Percentiles rank a stretch among this genome's conserved stretches.
phyloP scores from a whole-genome alignment of 2,888 invertebrate species.

The Andrena camellia region DNA sequence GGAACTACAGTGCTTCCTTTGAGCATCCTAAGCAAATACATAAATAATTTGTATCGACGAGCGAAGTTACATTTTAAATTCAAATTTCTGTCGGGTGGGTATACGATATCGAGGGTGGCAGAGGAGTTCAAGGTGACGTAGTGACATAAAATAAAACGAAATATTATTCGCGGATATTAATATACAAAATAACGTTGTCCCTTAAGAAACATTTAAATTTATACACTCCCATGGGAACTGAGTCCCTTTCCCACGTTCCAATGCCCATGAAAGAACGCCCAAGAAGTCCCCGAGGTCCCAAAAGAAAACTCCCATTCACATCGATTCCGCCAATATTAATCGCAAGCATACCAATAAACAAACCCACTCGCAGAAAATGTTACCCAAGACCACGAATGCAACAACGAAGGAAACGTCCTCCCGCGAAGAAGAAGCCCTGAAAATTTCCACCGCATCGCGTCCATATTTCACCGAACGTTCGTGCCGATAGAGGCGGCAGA shows the following conservation, averaged over 20 bases:
- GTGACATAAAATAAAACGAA: not conserved
- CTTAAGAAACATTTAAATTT: too few relatives aligned
- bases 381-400: too few relatives aligned
- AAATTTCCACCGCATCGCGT: not conserved
- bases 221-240: too few relatives aligned
- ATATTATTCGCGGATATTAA: too few relatives aligned
- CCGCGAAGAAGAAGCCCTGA: not conserved
- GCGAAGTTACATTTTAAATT: not conserved
- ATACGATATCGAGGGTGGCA: not conserved
- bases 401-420: not conserved
- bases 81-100: not conserved
- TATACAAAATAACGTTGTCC: too few relatives aligned
- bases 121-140: not conserved
- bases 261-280: too few relatives aligned
- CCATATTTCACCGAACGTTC: constrained; percentile 20
- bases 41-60: constrained; percentile 29
- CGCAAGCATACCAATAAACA: too few relatives aligned
- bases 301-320: too few relatives aligned
- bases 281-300: too few relatives aligned
- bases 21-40: constrained; percentile 56
- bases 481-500: constrained; percentile 8
- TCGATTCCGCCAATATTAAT: too few relatives aligned
- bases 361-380: too few relatives aligned
- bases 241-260: too few relatives aligned
- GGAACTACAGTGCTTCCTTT: constrained; percentile 47